Evolutionary conservation across 1,140 invertebrate genomes (phyloP).

Genomic region (Drosophila simulans): DNA sequence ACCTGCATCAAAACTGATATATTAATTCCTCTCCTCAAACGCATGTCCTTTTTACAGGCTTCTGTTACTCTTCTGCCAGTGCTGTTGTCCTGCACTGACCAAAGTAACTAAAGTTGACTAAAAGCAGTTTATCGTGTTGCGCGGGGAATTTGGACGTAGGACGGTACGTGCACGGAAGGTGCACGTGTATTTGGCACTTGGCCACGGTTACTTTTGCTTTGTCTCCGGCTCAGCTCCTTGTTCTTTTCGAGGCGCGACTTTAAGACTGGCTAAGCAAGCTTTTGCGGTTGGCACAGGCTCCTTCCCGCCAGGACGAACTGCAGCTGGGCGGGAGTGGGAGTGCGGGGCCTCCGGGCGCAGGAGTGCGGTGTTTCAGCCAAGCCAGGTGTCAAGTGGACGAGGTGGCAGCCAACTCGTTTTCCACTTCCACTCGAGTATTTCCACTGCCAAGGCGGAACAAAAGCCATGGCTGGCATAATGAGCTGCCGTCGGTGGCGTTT

Average conservation of each 20-base stretch:
- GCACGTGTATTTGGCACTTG: slow-evolving; percentile 79
- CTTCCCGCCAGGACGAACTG: background rate
- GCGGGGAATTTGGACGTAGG: slow-evolving; percentile 2
- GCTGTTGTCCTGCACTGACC: slow-evolving; percentile 56
- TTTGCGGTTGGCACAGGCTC: slow-evolving; percentile 53
- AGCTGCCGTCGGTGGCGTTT: slow-evolving; percentile 53
- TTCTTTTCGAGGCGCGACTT: slow-evolving; percentile 56
- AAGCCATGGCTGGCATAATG: slow-evolving; percentile 61
- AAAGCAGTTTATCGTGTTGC: slow-evolving; percentile 73
- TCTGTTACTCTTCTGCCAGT: slow-evolving; percentile 13
- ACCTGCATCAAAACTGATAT: too few species aligned
- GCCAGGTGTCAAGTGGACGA: slow-evolving; percentile 54
- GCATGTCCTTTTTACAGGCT: too few species aligned
- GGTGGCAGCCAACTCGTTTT: slow-evolving; percentile 34
- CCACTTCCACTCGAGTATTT: slow-evolving; percentile 18
- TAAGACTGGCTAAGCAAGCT: slow-evolving; percentile 75
- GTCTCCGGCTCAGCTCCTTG: slow-evolving; percentile 61
- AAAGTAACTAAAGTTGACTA: slow-evolving; percentile 82
- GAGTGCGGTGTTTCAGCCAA: slow-evolving; percentile 1
- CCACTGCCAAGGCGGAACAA: slow-evolving; percentile 40
- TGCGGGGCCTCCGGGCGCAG: background rate
- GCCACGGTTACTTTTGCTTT: slow-evolving; percentile 69
- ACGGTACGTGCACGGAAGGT: slow-evolving; percentile 51
- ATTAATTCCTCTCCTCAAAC: too few species aligned
- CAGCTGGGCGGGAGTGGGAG: slow-evolving; percentile 1